phyloP scores from a whole-genome alignment of 2,888 invertebrate species.

The Stenotaenia linearis region DNA sequence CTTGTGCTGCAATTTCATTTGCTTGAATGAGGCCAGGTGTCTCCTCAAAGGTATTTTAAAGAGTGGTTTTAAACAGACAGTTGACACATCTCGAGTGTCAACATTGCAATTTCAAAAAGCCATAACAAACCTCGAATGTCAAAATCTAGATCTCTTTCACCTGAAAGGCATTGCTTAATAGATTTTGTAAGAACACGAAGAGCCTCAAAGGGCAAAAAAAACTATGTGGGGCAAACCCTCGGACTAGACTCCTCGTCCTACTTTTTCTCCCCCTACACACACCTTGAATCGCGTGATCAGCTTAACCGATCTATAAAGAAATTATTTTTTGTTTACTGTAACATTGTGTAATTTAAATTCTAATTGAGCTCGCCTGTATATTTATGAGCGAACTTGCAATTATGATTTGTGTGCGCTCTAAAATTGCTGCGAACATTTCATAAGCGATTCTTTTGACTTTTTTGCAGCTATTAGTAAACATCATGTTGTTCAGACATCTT shows the following conservation, averaged over 20 bases:
- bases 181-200: background rate
- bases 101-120: background rate
- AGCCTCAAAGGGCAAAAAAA: background rate
- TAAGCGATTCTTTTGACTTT: too few species aligned
- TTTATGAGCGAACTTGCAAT: background rate
- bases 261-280: background rate
- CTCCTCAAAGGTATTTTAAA: background rate
- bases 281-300: background rate
- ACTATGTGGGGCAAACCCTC: background rate
- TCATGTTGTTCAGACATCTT: too few species aligned
- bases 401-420: background rate
- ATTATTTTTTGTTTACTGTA: background rate
- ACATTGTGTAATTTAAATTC: background rate
- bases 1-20: background rate
- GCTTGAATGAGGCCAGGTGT: conserved; percentile 20
- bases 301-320: background rate
- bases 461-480: too few species aligned
- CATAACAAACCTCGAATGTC: background rate
- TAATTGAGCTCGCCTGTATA: background rate
- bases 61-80: background rate
- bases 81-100: background rate
- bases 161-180: background rate
- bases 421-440: background rate
- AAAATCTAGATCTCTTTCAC: background rate
- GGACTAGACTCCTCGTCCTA: background rate